These are phyloP conservation scores for Dendroctonus ponderosae DNA, from an alignment of 1,140 invertebrate genomes.

Conservation along the genomic window DNA sequence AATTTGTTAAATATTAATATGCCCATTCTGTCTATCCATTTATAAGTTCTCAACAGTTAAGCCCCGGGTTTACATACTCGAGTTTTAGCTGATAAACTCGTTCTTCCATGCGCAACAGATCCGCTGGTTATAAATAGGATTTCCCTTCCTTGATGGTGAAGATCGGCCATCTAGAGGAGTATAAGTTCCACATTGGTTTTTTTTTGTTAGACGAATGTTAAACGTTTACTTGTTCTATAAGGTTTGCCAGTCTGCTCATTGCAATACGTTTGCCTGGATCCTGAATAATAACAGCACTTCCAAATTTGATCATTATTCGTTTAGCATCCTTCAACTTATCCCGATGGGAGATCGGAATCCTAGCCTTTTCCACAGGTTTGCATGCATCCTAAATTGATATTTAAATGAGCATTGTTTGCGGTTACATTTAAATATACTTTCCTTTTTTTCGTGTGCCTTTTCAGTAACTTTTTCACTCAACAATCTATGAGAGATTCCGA, in stretches of 20 bases:
- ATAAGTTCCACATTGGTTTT: background rate
- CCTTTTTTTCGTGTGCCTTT: no score
- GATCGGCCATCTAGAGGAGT: conserved; percentile 17
- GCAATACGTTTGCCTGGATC: conserved; percentile 1
- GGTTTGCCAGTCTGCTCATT: conserved; percentile 15
- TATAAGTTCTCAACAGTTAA: no score
- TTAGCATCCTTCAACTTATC: conserved; percentile 8
- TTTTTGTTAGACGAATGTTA: background rate
- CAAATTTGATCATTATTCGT: conserved; percentile 19
- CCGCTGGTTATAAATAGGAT: conserved; percentile 27
- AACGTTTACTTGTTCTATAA: conserved; percentile 3
- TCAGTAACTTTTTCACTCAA: no score
- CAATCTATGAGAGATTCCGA: no score
- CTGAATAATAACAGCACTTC: conserved; percentile 16
- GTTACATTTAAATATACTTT: no score
- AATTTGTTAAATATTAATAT: conserved; percentile 2
- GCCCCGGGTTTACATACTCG: no score
- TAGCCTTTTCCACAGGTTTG: background rate
- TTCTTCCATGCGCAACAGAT: conserved; percentile 19
- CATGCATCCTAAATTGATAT: background rate
- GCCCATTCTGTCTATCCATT: background rate
- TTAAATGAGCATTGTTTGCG: no score
- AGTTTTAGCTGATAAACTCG: conserved; percentile 1
- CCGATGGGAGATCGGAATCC: conserved; percentile 3
- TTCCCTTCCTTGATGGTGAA: conserved; percentile 16